Percentiles rank a stretch among this genome's conserved stretches.
phyloP scores from a whole-genome alignment of 2,888 invertebrate species.

The Tenthredo scrophulariae region DNA sequence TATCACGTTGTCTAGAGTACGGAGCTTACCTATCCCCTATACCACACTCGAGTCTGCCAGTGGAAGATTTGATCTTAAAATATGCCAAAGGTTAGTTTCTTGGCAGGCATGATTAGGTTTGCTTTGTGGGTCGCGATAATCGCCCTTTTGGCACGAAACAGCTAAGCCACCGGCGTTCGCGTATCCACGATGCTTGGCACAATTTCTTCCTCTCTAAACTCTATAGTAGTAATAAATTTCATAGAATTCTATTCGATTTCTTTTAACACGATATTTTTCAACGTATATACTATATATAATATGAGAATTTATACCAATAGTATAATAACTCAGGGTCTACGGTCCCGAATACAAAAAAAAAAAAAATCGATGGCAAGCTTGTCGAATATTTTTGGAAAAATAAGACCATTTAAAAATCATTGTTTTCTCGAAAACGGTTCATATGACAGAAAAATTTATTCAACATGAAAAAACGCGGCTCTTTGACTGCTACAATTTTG shows the following conservation, averaged over 20 bases:
- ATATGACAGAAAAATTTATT: background rate
- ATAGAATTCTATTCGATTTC: background rate
- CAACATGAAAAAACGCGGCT: too few species aligned
- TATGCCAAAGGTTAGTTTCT: constrained; percentile 50
- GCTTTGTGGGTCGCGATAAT: constrained; percentile 50
- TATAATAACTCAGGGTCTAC: background rate
- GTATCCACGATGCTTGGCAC: constrained; percentile 11
- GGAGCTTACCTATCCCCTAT: background rate
- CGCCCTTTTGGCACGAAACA: constrained; percentile 41
- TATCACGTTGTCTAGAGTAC: background rate
- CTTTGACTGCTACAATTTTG: background rate
- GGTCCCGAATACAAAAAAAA: background rate
- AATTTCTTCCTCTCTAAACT: background rate
- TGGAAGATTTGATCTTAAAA: constrained; percentile 47
- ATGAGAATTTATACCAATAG: background rate
- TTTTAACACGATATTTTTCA: background rate
- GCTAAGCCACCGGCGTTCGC: background rate
- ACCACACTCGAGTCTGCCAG: background rate
- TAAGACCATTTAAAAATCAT: background rate
- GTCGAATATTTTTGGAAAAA: too few species aligned
- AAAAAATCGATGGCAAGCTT: background rate
- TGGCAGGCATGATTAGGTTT: constrained; percentile 43
- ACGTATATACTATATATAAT: background rate
- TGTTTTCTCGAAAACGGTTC: background rate
- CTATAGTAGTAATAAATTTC: constrained; percentile 8